phyloP scores from a whole-genome alignment of 2,113 vertebrate genomes.

The Scolopax mira region DNA sequence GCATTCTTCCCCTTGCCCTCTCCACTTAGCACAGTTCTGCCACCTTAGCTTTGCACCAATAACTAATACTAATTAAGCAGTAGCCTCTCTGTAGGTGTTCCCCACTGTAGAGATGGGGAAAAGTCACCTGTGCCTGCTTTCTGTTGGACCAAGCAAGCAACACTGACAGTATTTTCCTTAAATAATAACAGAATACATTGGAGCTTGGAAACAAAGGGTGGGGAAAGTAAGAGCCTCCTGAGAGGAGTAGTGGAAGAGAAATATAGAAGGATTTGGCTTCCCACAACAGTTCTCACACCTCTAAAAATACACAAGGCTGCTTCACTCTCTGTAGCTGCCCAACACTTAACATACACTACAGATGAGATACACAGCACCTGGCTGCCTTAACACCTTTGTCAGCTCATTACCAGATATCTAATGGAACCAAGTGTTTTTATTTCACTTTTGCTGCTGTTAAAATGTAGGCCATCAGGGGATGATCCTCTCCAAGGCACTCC shows the following conservation, averaged over 20 bases:
- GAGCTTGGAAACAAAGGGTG: background rate
- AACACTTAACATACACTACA: background rate
- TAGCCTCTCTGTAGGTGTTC: background rate
- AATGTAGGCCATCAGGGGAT: background rate
- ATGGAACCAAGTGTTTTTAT: background rate
- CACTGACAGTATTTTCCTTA: background rate
- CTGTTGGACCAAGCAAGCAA: background rate
- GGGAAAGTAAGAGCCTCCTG: background rate
- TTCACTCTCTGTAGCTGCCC: background rate
- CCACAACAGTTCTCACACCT: background rate
- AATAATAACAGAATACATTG: background rate
- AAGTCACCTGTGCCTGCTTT: background rate
- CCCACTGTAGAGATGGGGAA: background rate
- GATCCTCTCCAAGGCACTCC: background rate
- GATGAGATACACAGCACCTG: conserved; percentile 33
- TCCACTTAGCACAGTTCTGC: background rate
- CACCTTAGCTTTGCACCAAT: background rate
- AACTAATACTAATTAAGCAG: background rate
- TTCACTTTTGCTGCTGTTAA: background rate
- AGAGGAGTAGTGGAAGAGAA: background rate
- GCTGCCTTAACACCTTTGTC: background rate
- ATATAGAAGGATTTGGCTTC: background rate
- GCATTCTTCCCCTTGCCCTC: background rate
- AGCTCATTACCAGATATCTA: background rate
- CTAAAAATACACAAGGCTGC: background rate